Evolutionary conservation across 2,797 vertebrate genomes (phyloP), one percentile per base, ranked within the genome.

Genomic region (Tadarida brasiliensis): DNA sequence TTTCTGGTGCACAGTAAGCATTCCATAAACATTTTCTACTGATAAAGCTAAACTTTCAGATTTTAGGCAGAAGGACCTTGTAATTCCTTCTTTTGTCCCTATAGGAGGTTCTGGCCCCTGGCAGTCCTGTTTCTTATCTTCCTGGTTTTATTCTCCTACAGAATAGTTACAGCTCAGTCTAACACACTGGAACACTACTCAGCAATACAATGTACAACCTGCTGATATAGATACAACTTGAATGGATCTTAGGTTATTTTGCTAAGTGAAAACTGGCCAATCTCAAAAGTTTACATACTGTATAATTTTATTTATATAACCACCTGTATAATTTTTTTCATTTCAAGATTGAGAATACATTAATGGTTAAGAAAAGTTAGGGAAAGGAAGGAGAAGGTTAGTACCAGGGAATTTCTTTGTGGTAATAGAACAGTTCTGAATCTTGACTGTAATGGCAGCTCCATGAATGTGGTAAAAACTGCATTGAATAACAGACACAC

Each of bases 321-420:
- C 8, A 80, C 84, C 7, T 78, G 7, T 91, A 59, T 84, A 39
- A 56, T 51, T 35, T 90, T 89, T 63, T 30, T 61, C 57, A 85
- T 80, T 86, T 92, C 39, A 88, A 84, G 11, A 83, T 17, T 57
- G 47, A 73, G 30, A 90, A 87, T 26, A 95, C 76, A 92, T 68
- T 80, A 56, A 33, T 81, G 16, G 47, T 33, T 87, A 0, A 17
- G 16, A 82, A 19, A 26, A 44, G 54, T 74, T 80, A 80, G 28
- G 51, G 0, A 56, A 17, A 70, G 15, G 28, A 47, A 3, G 20
- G 11, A 30, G 10, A 3, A 28, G 3, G 11, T 65, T 89, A 57
- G 7, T 71, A 39, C 19, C 11, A 59, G 8, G 19, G 3, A 24
- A 22, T 35, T 78, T 56, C 26, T 65, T 67, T 59, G 9, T 68